Percentiles rank a stretch among this genome's conserved stretches.
These are phyloP conservation scores for Nesidiocoris tenuis DNA, from an alignment of 2,888 invertebrate genomes.

Conservation along the genomic window DNA sequence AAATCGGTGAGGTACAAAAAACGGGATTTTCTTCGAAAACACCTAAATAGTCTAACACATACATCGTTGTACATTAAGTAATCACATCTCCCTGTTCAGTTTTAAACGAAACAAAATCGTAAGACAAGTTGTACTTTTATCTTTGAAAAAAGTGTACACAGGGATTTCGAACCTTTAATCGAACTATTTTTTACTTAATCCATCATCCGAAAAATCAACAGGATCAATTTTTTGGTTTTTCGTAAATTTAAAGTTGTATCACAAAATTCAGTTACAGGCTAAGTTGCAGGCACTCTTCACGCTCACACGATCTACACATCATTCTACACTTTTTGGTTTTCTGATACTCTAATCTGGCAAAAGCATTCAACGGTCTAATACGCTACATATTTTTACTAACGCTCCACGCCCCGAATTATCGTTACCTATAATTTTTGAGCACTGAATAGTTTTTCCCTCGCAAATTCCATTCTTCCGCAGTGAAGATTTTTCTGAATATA, in stretches of 20 bases:
- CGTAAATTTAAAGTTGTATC: conserved; percentile 36
- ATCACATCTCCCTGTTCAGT: conserved; percentile 37
- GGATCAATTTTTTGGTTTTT: background rate
- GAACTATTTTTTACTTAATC: background rate
- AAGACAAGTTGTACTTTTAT: conserved; percentile 21
- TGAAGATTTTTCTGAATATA: conserved; percentile 45
- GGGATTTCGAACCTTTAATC: background rate
- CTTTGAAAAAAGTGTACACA: conserved; percentile 7
- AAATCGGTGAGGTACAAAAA: background rate
- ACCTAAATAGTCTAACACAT: conserved; percentile 40
- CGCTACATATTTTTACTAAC: conserved; percentile 28
- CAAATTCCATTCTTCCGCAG: background rate
- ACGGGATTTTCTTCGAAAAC: background rate
- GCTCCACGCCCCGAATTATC: conserved; percentile 39
- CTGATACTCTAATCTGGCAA: conserved; percentile 37
- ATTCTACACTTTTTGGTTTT: conserved; percentile 17
- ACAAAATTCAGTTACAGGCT: conserved; percentile 40
- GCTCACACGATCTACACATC: conserved; percentile 36
- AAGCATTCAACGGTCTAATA: conserved; percentile 39
- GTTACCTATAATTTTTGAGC: conserved; percentile 33
- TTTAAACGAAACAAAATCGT: conserved; percentile 21
- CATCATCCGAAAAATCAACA: background rate
- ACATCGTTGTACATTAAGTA: conserved; percentile 42
- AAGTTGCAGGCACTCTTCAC: conserved; percentile 41
- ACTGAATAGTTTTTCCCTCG: conserved; percentile 20